Evolutionary conservation across 2,888 invertebrate species (phyloP).

Genomic region (Conus canariensis): DNA sequence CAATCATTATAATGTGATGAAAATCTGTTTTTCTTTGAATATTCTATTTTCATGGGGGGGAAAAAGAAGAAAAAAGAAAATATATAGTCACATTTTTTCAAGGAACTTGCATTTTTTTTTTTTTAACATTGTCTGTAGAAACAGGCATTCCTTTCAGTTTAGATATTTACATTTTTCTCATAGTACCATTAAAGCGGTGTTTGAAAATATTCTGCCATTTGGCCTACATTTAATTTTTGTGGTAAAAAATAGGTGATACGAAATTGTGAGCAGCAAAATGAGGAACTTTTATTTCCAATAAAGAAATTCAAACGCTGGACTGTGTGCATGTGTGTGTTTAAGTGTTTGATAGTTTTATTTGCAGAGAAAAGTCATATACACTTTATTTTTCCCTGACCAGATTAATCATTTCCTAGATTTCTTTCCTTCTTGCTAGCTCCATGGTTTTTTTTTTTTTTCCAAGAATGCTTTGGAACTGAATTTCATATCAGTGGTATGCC

Average conservation of each 20-base stretch:
- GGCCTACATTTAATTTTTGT: not conserved
- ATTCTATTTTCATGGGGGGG: no score
- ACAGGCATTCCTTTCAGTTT: not conserved
- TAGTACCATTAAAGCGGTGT: not conserved
- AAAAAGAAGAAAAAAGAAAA: not conserved
- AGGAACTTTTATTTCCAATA: constrained; percentile 11
- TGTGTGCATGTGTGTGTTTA: no score
- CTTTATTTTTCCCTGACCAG: no score
- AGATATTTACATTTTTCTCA: not conserved
- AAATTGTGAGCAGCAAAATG: constrained; percentile 12
- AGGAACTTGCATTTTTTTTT: not conserved
- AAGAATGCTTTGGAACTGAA: no score
- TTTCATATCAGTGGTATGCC: no score
- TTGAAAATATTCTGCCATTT: not conserved
- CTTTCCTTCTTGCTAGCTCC: no score
- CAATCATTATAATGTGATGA: not conserved
- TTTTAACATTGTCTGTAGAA: not conserved
- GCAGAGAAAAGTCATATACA: no score
- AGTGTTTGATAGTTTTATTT: no score
- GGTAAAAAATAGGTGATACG: not conserved
- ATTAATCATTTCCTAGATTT: no score
- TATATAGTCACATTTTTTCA: not conserved
- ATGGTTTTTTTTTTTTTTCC: no score
- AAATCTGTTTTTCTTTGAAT: no score
- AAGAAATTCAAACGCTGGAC: not conserved